Conservation (phyloP, 2,888 invertebrate genomes). For the Lepidochitona cinerea region DNA sequence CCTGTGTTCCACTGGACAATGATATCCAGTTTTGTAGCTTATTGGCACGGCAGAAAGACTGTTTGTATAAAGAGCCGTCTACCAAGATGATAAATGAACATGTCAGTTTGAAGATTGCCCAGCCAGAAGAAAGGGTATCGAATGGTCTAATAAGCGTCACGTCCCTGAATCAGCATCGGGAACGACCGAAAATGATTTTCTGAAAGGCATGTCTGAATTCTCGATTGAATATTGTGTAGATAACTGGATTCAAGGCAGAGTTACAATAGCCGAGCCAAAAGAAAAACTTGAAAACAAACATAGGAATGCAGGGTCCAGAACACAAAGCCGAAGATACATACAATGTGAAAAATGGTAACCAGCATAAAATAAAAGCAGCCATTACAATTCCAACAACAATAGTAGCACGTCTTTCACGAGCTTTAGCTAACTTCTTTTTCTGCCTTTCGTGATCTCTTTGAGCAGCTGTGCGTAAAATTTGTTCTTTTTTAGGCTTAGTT, state of each 20-base stretch:
- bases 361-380: constrained; percentile 98
- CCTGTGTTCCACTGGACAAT: too few relatives aligned
- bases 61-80: too few relatives aligned
- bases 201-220: constrained; percentile 97
- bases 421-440: constrained; percentile 91
- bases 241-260: constrained; percentile 91
- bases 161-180: not conserved
- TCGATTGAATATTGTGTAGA: constrained; percentile 97
- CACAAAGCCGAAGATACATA: constrained; percentile 71
- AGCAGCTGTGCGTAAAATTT: constrained; percentile 32
- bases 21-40: too few relatives aligned
- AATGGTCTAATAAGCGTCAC: not conserved
- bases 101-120: not conserved
- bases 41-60: too few relatives aligned
- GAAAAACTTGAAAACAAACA: constrained; percentile 82
- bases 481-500: constrained; percentile 17
- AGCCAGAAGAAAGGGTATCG: not conserved
- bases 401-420: constrained; percentile 96
- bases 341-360: constrained; percentile 94
- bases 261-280: constrained; percentile 99
- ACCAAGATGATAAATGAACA: too few relatives aligned
- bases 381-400: constrained; percentile 96
- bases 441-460: constrained; percentile 89
- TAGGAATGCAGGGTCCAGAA: constrained; percentile 56
- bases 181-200: constrained; percentile 81